Evolutionary conservation across 2,888 invertebrate genomes (phyloP).

Genomic region (Yponomeuta plumbellus): DNA sequence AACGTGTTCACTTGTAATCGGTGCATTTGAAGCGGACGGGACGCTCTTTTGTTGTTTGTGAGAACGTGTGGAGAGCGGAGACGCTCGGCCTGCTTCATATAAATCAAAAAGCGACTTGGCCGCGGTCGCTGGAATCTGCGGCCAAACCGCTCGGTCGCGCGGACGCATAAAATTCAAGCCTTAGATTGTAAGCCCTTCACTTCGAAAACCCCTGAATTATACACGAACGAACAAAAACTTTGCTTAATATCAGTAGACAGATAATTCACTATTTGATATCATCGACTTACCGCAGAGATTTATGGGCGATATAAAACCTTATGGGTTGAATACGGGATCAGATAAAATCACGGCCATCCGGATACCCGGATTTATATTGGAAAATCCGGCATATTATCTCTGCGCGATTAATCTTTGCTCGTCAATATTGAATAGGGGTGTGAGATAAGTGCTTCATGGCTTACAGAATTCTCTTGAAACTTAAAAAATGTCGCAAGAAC

Average conservation of each 20-base stretch:
- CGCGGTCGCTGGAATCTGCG: too few relatives aligned
- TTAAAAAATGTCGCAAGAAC: too few relatives aligned
- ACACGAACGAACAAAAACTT: background rate
- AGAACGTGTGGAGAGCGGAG: too few relatives aligned
- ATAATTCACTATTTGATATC: background rate
- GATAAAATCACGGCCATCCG: background rate
- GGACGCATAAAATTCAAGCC: too few relatives aligned
- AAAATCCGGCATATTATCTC: background rate
- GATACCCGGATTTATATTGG: background rate
- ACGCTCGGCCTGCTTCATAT: too few relatives aligned
- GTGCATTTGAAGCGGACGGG: too few relatives aligned
- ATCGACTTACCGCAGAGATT: slow-evolving; percentile 1
- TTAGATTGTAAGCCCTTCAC: background rate
- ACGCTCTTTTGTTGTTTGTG: too few relatives aligned
- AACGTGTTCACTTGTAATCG: too few relatives aligned
- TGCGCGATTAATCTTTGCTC: background rate
- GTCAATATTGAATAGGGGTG: background rate
- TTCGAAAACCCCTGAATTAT: background rate
- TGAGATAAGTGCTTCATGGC: background rate
- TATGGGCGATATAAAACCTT: slow-evolving; percentile 1
- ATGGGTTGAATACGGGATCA: background rate
- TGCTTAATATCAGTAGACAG: background rate
- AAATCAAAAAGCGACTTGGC: too few relatives aligned
- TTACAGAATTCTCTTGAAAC: background rate
- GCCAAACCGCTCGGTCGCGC: too few relatives aligned